Base-by-base conservation (phyloP, 2,797 vertebrate genomes). In the Oryzias sinensis region DNA sequence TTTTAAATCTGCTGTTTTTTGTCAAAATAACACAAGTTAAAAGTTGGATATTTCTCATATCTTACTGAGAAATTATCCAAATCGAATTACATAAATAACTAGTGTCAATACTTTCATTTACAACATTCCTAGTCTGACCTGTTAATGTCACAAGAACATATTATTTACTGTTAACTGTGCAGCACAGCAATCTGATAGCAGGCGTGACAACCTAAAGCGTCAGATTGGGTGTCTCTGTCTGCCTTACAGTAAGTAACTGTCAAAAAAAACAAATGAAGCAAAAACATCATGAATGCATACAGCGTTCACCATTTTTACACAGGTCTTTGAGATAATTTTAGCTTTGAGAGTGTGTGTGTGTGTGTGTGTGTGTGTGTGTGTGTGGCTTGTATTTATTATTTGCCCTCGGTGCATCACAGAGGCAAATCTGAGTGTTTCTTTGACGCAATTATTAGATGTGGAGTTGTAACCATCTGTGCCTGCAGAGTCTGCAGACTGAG, bases 401-500 rank as follows among this genome's bases (percentile, higher is more conserved):
- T 45, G 41, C 57, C 73, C 46, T 54, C 1, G 0, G 40, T 14
- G 52, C 55, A 8, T 8, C 41, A 14, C 24, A 13, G 53, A 62
- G 59, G 59, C 58, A 48, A 41, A 52, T 65, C 53, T 45, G 49
- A 56, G 47, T 41, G 51, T 45, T 40, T 43, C 53, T 58, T 56
- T 64, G 67, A 74, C 69, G 62, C 43, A 20, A 70, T 65, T 51
- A 56, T 59, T 52, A 41, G 42, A 57, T 44, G 56, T 55, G 46
- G 62, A 72, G 62, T 74, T 53, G 65, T 64, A 40, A 22, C 69
- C 62, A 69, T 77, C 66, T 76, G 70, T 65, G 64, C 69, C 69
- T 60, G 59, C 59, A 43, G 62, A 15, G 53, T 42, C 33, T 57
- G 16, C 74, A 62, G 60, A 56, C 16, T 52, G 63, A 72, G 59